Conservation (phyloP, 2,797 vertebrate genomes). For the Echiichthys vipera region DNA sequence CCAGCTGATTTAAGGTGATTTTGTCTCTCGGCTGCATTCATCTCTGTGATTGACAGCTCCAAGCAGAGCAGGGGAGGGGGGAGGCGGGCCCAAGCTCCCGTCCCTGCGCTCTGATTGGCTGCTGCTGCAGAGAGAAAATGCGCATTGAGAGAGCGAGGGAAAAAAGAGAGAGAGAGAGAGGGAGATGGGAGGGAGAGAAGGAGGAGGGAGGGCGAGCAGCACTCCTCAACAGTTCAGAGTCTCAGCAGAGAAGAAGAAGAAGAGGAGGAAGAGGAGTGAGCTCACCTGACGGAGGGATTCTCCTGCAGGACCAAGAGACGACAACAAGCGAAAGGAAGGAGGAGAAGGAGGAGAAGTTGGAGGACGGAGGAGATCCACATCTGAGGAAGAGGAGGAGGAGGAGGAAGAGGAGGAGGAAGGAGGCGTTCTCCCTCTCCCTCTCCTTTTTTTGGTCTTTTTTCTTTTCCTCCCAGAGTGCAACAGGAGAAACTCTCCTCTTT, state of each 20-base stretch:
- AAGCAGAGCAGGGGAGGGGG: constrained; percentile 37
- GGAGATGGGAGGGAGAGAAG: constrained; percentile 25
- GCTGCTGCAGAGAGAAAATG: constrained; percentile 74
- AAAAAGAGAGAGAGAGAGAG: constrained; percentile 52
- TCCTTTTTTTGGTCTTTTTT: not conserved
- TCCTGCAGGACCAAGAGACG: constrained; percentile 44
- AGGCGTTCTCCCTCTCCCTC: constrained; percentile 12
- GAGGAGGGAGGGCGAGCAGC: constrained; percentile 26
- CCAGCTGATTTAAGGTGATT: not conserved
- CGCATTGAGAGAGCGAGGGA: constrained; percentile 76
- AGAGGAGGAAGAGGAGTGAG: constrained; percentile 15
- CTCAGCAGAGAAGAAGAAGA: constrained; percentile 21
- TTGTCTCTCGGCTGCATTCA: constrained; percentile 26
- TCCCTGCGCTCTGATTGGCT: constrained; percentile 67
- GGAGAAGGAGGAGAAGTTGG: constrained; percentile 36
- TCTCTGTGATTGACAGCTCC: constrained; percentile 70
- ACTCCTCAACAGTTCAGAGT: constrained; percentile 49
- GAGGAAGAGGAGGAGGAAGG: constrained; percentile 29
- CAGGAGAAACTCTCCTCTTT: constrained; percentile 51
- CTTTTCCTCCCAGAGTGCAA: constrained; percentile 35
- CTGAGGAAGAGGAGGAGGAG: constrained; percentile 21
- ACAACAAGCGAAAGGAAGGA: constrained; percentile 2
- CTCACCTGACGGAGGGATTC: constrained; percentile 51
- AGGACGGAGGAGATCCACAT: constrained; percentile 33
- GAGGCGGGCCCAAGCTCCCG: constrained; percentile 48